phyloP scores from a whole-genome alignment of 2,797 vertebrate genomes.

The Limnodromus scolopaceus region DNA sequence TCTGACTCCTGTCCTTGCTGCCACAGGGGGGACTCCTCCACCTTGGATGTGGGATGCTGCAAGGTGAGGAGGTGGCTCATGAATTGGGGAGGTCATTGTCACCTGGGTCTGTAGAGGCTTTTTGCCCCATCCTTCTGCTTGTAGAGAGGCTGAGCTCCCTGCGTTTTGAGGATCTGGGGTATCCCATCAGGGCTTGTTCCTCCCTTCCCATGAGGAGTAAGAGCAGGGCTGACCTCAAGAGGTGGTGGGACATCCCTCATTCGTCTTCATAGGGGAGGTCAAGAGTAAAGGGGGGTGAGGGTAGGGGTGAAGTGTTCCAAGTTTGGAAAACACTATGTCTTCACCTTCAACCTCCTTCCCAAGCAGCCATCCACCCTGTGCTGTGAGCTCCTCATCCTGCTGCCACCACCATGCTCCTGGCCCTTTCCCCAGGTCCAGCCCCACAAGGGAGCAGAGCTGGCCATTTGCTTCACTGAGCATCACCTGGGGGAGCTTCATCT shows the following conservation, averaged over 20 bases:
- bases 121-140: not conserved
- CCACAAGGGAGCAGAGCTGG: accelerated
- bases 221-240: not conserved
- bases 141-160: not conserved
- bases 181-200: not conserved
- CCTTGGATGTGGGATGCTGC: accelerated
- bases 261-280: accelerated
- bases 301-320: not conserved
- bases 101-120: not conserved
- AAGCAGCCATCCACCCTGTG: accelerated
- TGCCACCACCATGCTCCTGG: not conserved
- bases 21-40: accelerated
- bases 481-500: not conserved
- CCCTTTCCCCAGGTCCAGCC: accelerated
- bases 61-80: not conserved
- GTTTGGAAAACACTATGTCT: accelerated
- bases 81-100: not conserved
- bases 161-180: accelerated
- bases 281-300: not conserved
- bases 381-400: accelerated
- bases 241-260: not conserved
- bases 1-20: accelerated
- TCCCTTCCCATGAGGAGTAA: not conserved
- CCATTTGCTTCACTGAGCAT: not conserved
- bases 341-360: not conserved